Base-by-base conservation (phyloP, 2,888 invertebrate species). In the Azorinus chamasolen region DNA sequence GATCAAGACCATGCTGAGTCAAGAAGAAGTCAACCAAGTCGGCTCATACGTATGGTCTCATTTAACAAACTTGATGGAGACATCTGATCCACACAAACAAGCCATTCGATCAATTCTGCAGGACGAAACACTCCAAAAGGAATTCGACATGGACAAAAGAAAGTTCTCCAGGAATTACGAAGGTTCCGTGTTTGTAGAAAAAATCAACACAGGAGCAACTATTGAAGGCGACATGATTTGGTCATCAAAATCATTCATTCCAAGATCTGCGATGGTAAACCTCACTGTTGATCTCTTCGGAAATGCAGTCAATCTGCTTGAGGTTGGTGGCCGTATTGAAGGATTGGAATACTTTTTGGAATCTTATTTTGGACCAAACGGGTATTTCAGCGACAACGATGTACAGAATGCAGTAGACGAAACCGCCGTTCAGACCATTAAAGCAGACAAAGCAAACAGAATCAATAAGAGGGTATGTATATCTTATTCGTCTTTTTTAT, bases 11-110 rank as follows among this genome's bases (percentile, higher is more conserved):
- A 66, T 80, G 0, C 83, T 91, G 41, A 79, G 84, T 58, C 79
- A 63, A 3, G 92, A 92, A 73, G 76, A 88, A 59, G 85, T 87
- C 43, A 91, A 92, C 79, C 98, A 98, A 95, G 97, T 98, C 20
- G 97, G 97, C 16, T 97, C 98, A 4, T 99, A 97, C 93, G 96
- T 99, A 6, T 98, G 97, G 97, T 97, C 97, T 63, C 98, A 98
- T 93, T 94, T 99, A 53, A 96, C 95, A 83, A 98, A 98, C 93
- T 93, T 98, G 45, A 95, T 96, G 74, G 96, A 96, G 86, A 97
- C 97, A 0, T 96, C 97, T 0, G 95, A 96, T 5, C 97, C 97
- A 0, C 96, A 96, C 39, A 95, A 96, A 74, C 95, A 97, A 45
- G 96, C 97, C 91, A 95, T 97, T 55, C 97, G 97, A 91, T 96